Percentiles rank a stretch among this genome's conserved stretches.
These are phyloP conservation scores for Chymomyza caudatula DNA, from an alignment of 2,888 invertebrate species.

Conservation along the genomic window DNA sequence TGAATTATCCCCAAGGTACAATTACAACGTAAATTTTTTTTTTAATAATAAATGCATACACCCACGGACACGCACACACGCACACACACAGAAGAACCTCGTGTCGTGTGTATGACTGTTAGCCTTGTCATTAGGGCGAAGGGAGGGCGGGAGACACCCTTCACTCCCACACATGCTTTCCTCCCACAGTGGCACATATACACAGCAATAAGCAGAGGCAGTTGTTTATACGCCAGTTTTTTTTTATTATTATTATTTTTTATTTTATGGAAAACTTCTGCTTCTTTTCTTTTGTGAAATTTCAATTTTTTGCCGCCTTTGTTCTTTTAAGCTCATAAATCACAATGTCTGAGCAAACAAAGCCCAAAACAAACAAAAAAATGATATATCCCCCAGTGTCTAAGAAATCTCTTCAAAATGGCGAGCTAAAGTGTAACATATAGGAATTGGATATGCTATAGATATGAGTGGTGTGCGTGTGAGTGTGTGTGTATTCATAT, in stretches of 20 bases:
- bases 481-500: background rate
- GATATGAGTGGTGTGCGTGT: background rate
- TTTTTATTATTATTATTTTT: slow-evolving; percentile 14
- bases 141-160: slow-evolving; percentile 13
- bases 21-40: slow-evolving; percentile 13
- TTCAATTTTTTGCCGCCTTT: slow-evolving; percentile 46
- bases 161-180: slow-evolving; percentile 11
- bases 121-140: slow-evolving; percentile 53
- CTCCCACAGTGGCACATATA: background rate
- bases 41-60: slow-evolving; percentile 30
- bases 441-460: background rate
- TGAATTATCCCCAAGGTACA: slow-evolving; percentile 47
- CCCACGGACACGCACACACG: slow-evolving; percentile 5
- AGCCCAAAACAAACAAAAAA: slow-evolving; percentile 31
- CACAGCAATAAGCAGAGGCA: background rate
- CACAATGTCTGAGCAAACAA: slow-evolving; percentile 63
- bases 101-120: slow-evolving; percentile 3
- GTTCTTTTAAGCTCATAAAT: slow-evolving; percentile 57
- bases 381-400: background rate
- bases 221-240: slow-evolving; percentile 35
- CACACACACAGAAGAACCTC: background rate
- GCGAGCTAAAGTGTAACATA: background rate
- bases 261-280: slow-evolving; percentile 9
- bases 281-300: slow-evolving; percentile 44
- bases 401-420: background rate